Conservation (phyloP, 2,797 vertebrate genomes). For the Sebastiscus tertius region DNA sequence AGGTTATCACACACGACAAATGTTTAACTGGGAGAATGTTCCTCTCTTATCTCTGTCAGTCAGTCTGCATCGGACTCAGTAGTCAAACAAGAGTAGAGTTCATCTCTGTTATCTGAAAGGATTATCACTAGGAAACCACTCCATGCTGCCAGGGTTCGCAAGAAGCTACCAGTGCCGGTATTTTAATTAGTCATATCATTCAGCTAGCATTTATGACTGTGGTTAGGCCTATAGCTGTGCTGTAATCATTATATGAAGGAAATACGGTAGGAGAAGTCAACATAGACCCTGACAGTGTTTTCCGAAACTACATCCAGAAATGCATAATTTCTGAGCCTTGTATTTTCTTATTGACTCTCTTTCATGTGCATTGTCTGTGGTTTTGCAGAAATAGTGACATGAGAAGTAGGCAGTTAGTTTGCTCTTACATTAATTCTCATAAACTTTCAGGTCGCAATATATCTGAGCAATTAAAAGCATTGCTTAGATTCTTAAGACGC, state of each 20-base stretch:
- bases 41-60: conserved; percentile 17
- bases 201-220: background rate
- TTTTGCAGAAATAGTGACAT: background rate
- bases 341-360: background rate
- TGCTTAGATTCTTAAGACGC: background rate
- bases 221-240: background rate
- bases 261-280: background rate
- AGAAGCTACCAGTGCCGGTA: background rate
- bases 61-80: background rate
- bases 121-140: background rate
- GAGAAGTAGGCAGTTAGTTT: background rate
- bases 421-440: background rate
- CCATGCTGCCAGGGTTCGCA: background rate
- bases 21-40: conserved; percentile 1
- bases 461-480: background rate
- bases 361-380: background rate
- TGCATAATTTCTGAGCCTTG: background rate
- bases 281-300: background rate
- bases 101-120: background rate
- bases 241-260: background rate
- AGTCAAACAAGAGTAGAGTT: conserved; percentile 10
- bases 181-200: background rate
- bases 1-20: background rate
- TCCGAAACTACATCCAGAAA: background rate
- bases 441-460: background rate